Evolutionary conservation across 2,113 vertebrate genomes (phyloP).

Genomic region (Poecile atricapillus): DNA sequence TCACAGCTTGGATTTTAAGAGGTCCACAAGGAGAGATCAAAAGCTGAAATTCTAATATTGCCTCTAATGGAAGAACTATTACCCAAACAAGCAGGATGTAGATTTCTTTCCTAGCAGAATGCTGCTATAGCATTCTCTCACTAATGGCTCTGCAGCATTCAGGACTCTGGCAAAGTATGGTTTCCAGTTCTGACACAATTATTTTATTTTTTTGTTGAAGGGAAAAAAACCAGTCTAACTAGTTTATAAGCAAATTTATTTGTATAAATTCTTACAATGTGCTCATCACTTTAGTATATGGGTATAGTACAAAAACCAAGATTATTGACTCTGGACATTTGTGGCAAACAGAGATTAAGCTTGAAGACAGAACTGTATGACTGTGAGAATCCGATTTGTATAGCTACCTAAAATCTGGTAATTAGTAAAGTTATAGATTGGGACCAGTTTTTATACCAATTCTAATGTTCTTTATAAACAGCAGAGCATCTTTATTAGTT

Average conservation of each 20-base stretch:
- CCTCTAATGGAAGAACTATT: slow-evolving; percentile 59
- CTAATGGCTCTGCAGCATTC: neutral
- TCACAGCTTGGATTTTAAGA: slow-evolving; percentile 68
- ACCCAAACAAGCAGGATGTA: slow-evolving; percentile 48
- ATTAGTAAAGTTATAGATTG: neutral
- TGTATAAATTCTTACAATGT: neutral
- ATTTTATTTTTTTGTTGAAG: neutral
- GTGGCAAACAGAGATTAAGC: neutral
- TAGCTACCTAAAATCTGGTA: neutral
- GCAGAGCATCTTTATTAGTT: neutral
- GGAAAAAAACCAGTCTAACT: neutral
- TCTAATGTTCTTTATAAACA: neutral
- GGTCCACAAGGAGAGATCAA: slow-evolving; percentile 64
- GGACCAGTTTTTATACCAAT: neutral
- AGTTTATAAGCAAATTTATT: neutral
- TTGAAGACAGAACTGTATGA: neutral
- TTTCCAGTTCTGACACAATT: neutral
- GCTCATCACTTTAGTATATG: neutral
- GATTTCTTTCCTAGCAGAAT: slow-evolving; percentile 49
- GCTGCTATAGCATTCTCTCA: neutral
- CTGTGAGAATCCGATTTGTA: neutral
- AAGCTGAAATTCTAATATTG: slow-evolving; percentile 63
- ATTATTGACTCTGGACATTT: neutral
- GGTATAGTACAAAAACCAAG: neutral
- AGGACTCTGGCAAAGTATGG: neutral